These are phyloP conservation scores for Peromyscus melanophrys DNA, from an alignment of 2,797 vertebrate species.

Conservation along the genomic window DNA sequence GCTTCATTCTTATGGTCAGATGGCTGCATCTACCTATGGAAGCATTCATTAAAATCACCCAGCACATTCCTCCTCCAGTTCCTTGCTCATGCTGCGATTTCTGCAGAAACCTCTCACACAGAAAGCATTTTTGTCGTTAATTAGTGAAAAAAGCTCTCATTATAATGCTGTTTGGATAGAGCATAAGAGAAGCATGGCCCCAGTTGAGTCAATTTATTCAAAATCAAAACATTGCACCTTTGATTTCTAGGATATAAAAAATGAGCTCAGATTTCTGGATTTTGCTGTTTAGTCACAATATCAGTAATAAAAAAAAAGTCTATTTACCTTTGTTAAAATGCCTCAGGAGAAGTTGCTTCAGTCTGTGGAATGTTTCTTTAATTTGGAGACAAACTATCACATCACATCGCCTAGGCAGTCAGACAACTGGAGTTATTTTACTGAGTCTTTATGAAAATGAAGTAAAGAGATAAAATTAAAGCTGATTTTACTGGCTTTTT, in stretches of 20 bases:
- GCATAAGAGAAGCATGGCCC: background rate
- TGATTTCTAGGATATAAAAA: background rate
- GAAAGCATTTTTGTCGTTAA: background rate
- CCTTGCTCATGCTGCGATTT: background rate
- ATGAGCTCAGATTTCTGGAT: background rate
- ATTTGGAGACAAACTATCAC: constrained; percentile 11
- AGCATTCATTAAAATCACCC: background rate
- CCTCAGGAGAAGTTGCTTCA: background rate
- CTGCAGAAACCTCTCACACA: background rate
- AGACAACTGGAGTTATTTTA: background rate
- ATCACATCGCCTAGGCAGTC: background rate
- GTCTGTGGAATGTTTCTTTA: background rate
- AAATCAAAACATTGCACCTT: background rate
- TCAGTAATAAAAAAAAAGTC: background rate
- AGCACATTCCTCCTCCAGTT: background rate
- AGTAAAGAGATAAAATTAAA: background rate
- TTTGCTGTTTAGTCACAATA: background rate
- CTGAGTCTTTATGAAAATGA: background rate
- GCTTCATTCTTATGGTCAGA: background rate
- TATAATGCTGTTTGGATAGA: background rate
- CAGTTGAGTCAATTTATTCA: background rate
- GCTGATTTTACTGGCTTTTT: constrained; percentile 42
- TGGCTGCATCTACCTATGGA: background rate
- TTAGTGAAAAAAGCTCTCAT: constrained; percentile 17
- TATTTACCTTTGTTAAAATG: background rate